These are phyloP conservation scores for Standfussiana lucernea DNA, from an alignment of 2,888 invertebrate species.

Conservation along the genomic window DNA sequence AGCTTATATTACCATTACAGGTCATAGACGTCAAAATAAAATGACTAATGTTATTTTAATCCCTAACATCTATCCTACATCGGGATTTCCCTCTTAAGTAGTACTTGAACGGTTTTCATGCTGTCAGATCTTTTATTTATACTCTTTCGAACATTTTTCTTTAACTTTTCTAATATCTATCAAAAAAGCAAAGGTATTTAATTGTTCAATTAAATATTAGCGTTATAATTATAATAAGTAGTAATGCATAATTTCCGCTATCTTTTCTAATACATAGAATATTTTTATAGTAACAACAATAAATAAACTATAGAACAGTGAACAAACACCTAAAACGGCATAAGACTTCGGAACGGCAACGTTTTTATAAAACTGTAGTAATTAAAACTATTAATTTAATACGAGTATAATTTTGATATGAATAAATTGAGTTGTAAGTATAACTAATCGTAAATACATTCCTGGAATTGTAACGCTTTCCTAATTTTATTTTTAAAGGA, in stretches of 20 bases:
- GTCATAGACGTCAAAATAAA: slow-evolving; percentile 10
- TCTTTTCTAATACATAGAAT: slow-evolving; percentile 3
- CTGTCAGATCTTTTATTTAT: slow-evolving; percentile 12
- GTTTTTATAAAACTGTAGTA: slow-evolving; percentile 48
- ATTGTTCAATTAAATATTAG: not conserved
- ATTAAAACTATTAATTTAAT: slow-evolving; percentile 43
- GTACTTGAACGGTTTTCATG: slow-evolving; percentile 20
- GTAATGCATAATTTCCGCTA: not conserved
- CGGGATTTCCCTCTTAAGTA: not conserved
- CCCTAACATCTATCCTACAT: not conserved
- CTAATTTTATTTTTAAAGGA: not conserved
- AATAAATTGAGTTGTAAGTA: slow-evolving; percentile 8
- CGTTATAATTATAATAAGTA: slow-evolving; percentile 7
- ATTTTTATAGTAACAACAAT: slow-evolving; percentile 17
- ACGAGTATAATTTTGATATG: slow-evolving; percentile 10
- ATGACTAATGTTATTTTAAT: not conserved
- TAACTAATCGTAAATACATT: not conserved
- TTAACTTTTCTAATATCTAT: not conserved
- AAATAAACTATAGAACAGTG: slow-evolving; percentile 51
- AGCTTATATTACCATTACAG: not conserved
- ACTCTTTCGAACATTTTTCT: not conserved
- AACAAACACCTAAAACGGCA: slow-evolving; percentile 54
- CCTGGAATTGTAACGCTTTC: slow-evolving; percentile 12
- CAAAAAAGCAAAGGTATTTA: not conserved
- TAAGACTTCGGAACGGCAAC: slow-evolving; percentile 64